Evolutionary conservation across 2,888 invertebrate species (phyloP).

Genomic region (Ophonus ardosiacus): DNA sequence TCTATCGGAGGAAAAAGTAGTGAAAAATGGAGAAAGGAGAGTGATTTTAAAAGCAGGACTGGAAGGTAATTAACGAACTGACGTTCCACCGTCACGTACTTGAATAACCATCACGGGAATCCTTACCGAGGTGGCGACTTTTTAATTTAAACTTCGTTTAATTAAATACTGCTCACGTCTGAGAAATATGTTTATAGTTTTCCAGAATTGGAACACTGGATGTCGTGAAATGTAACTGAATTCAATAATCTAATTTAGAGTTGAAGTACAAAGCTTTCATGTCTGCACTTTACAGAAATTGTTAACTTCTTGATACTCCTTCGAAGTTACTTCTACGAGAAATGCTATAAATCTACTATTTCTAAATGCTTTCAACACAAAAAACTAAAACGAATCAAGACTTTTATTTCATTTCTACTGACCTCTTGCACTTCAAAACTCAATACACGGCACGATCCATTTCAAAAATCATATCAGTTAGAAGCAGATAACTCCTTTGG

Average conservation of each 20-base stretch:
- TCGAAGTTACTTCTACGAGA: neutral
- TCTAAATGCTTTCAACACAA: slow-evolving; percentile 3
- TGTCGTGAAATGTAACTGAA: slow-evolving; percentile 64
- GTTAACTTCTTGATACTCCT: slow-evolving; percentile 3
- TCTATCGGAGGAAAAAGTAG: slow-evolving; percentile 51
- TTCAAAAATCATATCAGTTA: neutral
- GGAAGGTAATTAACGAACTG: slow-evolving; percentile 47
- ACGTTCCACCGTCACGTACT: slow-evolving; percentile 37
- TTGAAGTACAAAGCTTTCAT: slow-evolving; percentile 70
- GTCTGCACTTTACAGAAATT: slow-evolving; percentile 64
- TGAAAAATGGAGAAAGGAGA: slow-evolving; percentile 50
- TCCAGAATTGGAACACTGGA: neutral
- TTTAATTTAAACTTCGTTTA: neutral
- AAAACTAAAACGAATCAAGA: neutral
- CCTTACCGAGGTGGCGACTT: neutral
- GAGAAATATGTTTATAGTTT: neutral
- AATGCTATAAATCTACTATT: slow-evolving; percentile 1
- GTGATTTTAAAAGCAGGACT: slow-evolving; percentile 49
- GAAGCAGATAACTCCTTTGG: neutral
- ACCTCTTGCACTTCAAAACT: neutral
- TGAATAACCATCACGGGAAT: slow-evolving; percentile 45
- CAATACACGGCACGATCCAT: neutral
- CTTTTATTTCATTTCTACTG: neutral
- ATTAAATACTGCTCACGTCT: neutral
- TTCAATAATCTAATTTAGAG: slow-evolving; percentile 70